These are phyloP conservation scores for Eristalis tenax DNA, from an alignment of 2,888 invertebrate genomes.

Conservation along the genomic window DNA sequence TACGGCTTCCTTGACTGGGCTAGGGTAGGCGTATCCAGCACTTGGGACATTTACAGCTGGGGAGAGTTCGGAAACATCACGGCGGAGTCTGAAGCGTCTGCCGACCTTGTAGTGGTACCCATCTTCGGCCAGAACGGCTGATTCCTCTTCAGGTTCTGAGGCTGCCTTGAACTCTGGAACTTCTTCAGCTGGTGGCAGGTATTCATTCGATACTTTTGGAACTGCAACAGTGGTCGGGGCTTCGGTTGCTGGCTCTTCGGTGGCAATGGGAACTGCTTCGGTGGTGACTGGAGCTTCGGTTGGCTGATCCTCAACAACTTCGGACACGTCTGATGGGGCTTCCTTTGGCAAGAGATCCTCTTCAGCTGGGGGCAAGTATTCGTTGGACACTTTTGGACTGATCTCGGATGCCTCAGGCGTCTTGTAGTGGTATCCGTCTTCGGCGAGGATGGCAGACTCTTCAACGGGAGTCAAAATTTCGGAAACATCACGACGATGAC, in stretches of 20 bases:
- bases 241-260: constrained; percentile 24
- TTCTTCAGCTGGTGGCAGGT: constrained; percentile 75
- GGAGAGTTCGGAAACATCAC: constrained; percentile 74
- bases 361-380: constrained; percentile 70
- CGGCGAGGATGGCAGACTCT: constrained; percentile 32
- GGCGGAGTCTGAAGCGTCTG: constrained; percentile 68
- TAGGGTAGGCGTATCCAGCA: constrained; percentile 10
- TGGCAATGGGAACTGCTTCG: constrained; percentile 11
- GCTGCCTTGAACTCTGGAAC: constrained; percentile 20
- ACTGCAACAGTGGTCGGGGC: constrained; percentile 20
- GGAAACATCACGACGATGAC: constrained; percentile 53
- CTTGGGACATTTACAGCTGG: neutral
- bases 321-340: constrained; percentile 7
- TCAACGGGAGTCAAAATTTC: constrained; percentile 9
- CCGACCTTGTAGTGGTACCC: constrained; percentile 63
- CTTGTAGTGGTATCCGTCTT: constrained; percentile 53
- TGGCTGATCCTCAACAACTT: neutral
- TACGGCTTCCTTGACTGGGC: constrained; percentile 8
- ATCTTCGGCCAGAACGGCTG: constrained; percentile 66
- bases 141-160: constrained; percentile 71
- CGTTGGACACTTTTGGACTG: constrained; percentile 59
- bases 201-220: constrained; percentile 71
- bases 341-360: constrained; percentile 9
- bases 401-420: constrained; percentile 27
- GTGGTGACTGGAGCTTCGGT: constrained; percentile 22